A percentile compares a stretch with the other conserved stretches of the same genome.
Evolutionary conservation across 2,888 invertebrate species (phyloP).

Genomic region (Ochropleura leucogaster): DNA sequence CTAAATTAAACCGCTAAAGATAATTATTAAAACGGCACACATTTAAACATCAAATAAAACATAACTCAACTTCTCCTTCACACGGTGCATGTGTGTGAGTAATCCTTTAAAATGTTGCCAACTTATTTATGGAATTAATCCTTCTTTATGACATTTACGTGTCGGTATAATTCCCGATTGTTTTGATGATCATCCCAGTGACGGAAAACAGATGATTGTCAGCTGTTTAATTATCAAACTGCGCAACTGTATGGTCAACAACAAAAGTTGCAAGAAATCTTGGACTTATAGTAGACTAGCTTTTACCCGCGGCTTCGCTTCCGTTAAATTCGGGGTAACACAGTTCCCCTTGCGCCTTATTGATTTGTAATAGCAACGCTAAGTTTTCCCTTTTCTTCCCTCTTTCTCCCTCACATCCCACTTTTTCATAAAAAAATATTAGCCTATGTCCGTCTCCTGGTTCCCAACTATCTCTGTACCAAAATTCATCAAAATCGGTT

Average conservation of each 20-base stretch:
- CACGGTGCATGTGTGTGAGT: constrained; percentile 28
- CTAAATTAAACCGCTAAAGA: neutral
- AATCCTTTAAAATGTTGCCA: constrained; percentile 48
- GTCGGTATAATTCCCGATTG: constrained; percentile 47
- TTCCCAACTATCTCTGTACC: no score
- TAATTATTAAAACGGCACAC: neutral
- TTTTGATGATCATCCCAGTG: constrained; percentile 47
- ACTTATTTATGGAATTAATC: constrained; percentile 56
- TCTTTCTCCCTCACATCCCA: no score
- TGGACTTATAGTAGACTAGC: no score
- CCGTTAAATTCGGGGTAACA: no score
- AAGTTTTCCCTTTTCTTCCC: no score
- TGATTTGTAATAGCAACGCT: no score
- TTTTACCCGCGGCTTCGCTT: no score
- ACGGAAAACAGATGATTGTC: constrained; percentile 50
- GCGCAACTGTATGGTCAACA: constrained; percentile 39
- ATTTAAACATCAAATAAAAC: constrained; percentile 21
- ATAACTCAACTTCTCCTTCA: constrained; percentile 23
- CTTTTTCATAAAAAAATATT: no score
- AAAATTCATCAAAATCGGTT: no score
- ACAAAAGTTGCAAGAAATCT: neutral
- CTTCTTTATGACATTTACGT: constrained; percentile 58
- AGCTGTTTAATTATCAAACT: constrained; percentile 42
- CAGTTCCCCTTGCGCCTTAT: no score
- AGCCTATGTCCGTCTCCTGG: no score